A percentile compares a stretch with the other conserved stretches of the same genome.
Evolutionary conservation across 2,888 invertebrate genomes (phyloP).

Genomic region (Macrosoma leucophasiata): DNA sequence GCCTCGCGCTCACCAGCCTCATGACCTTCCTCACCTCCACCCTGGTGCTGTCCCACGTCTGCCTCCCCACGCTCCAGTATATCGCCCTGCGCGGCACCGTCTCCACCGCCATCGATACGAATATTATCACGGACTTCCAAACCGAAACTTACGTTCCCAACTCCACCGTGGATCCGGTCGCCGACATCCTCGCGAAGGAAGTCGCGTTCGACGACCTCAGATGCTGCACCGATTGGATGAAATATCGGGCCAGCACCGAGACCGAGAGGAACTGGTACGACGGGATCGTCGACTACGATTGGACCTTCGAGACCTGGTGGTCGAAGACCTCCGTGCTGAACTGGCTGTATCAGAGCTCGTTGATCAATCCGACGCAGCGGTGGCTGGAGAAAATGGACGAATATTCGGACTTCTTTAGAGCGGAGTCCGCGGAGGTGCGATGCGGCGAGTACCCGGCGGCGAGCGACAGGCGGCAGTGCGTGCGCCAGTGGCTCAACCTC

Average conservation of each 20-base stretch:
- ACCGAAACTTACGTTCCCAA: conserved; percentile 30
- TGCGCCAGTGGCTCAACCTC: conserved; percentile 42
- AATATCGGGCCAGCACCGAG: conserved; percentile 29
- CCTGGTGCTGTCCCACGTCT: conserved; percentile 29
- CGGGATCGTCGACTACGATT: conserved; percentile 33
- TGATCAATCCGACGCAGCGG: conserved; percentile 51
- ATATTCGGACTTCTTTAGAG: conserved; percentile 34
- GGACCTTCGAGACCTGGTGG: conserved; percentile 47
- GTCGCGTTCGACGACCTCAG: conserved; percentile 23
- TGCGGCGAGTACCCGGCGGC: conserved; percentile 11
- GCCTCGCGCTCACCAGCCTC: conserved; percentile 27
- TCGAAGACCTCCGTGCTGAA: conserved; percentile 42
- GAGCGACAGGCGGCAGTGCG: conserved; percentile 14
- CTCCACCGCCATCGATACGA: conserved; percentile 25
- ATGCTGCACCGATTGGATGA: conserved; percentile 50
- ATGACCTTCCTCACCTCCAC: conserved; percentile 37
- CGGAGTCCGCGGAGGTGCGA: conserved; percentile 10
- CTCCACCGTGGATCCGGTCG: conserved; percentile 25
- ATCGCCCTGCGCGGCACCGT: conserved; percentile 21
- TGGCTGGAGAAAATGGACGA: conserved; percentile 52
- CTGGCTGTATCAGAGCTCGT: conserved; percentile 55
- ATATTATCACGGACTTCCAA: too few species aligned
- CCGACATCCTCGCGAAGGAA: conserved; percentile 29
- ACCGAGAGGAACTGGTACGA: conserved; percentile 35
- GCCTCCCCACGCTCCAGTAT: conserved; percentile 26